Conservation (phyloP, 2,888 invertebrate genomes). For the Rhodophaea formosa region DNA sequence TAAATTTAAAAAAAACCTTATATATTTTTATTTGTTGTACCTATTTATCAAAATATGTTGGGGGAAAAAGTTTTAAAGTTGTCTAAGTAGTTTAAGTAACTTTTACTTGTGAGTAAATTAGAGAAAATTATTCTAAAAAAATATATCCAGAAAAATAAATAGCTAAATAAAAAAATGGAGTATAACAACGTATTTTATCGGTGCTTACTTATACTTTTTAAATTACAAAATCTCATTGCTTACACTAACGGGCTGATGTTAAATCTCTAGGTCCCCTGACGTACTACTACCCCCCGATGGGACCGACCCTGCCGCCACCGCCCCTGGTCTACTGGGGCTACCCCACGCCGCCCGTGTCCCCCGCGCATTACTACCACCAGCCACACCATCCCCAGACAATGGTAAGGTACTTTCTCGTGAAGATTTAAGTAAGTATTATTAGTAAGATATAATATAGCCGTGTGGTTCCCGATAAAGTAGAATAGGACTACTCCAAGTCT, state of each 20-base stretch:
- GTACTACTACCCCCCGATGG: constrained; percentile 78
- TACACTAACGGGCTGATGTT: background rate
- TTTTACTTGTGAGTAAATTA: background rate
- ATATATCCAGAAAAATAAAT: background rate
- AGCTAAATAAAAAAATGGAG: background rate
- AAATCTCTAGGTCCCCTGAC: constrained; percentile 74
- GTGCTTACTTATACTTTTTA: background rate
- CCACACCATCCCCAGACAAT: constrained; percentile 77
- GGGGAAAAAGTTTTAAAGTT: background rate
- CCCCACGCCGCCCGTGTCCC: constrained; percentile 96
- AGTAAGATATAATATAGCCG: too few species aligned
- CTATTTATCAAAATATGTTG: background rate
- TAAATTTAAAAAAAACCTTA: background rate
- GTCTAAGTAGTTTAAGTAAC: background rate
- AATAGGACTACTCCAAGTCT: too few species aligned
- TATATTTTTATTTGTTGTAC: background rate
- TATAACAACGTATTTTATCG: background rate
- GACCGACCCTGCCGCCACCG: constrained; percentile 82
- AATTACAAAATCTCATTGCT: background rate
- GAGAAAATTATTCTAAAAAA: background rate
- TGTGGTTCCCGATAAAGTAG: too few species aligned
- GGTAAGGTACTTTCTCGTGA: constrained; percentile 42
- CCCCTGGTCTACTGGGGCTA: constrained; percentile 95
- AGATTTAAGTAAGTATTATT: background rate
- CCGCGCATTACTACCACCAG: constrained; percentile 91